phyloP scores from a whole-genome alignment of 2,113 vertebrate species.

The Myodes glareolus region DNA sequence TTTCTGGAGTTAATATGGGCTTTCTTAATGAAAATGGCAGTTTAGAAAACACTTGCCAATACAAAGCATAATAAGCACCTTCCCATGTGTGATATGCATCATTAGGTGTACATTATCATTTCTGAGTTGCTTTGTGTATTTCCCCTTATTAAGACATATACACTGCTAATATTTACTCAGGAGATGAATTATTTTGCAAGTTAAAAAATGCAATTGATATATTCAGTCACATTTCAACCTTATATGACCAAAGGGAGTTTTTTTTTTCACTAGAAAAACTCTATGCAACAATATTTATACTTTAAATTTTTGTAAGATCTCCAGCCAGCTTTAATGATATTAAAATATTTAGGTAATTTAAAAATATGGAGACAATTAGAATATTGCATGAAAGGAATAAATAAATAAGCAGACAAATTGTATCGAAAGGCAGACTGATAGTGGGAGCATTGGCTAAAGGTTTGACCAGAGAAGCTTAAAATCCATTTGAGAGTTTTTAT shows the following conservation, averaged over 20 bases:
- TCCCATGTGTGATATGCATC: conserved; percentile 7
- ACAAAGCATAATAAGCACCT: neutral
- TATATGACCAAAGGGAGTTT: conserved; percentile 59
- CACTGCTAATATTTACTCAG: conserved; percentile 62
- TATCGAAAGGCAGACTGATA: conserved; percentile 60
- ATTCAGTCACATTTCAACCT: conserved; percentile 35
- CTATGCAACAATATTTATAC: conserved; percentile 51
- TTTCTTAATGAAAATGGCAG: conserved; percentile 36
- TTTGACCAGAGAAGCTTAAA: conserved; percentile 71
- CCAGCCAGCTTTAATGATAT: conserved; percentile 62
- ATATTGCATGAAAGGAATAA: conserved; percentile 80
- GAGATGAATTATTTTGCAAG: conserved; percentile 59
- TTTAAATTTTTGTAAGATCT: conserved; percentile 46
- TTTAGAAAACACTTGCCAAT: conserved; percentile 31
- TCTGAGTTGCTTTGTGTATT: conserved; percentile 49
- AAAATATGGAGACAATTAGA: conserved; percentile 74
- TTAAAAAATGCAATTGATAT: conserved; percentile 44
- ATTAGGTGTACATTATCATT: conserved; percentile 41
- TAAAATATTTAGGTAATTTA: conserved; percentile 80
- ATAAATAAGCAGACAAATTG: conserved; percentile 80
- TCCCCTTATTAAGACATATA: conserved; percentile 53
- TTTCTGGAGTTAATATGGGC: neutral
- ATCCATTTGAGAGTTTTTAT: conserved; percentile 70
- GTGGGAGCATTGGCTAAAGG: conserved; percentile 52
- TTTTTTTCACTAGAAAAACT: neutral